These are phyloP conservation scores for Phymastichus coffea DNA, from an alignment of 1,140 invertebrate species.

Conservation along the genomic window DNA sequence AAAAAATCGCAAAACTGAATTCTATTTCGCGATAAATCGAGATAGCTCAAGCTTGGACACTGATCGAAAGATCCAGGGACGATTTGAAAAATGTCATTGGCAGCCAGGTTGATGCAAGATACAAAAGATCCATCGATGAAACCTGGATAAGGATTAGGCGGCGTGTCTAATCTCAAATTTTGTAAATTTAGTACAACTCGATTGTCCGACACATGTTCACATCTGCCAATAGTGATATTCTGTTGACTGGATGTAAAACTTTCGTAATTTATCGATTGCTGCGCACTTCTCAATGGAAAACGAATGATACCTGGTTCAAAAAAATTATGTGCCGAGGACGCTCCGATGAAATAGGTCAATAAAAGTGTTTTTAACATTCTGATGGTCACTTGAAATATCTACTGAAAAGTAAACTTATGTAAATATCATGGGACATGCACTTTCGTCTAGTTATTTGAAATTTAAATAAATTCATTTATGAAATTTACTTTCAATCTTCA, in stretches of 20 bases:
- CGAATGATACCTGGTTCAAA: conserved; percentile 10
- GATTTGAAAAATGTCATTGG: conserved; percentile 42
- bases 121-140: conserved; percentile 38
- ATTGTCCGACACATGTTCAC: conserved; percentile 34
- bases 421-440: too few species aligned
- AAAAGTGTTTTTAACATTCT: too few species aligned
- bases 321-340: background rate
- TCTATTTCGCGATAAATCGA: conserved; percentile 43
- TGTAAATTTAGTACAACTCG: conserved; percentile 38
- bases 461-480: too few species aligned
- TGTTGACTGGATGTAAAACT: background rate
- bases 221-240: conserved; percentile 39
- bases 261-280: conserved; percentile 28
- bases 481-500: too few species aligned
- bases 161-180: conserved; percentile 25
- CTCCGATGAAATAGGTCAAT: background rate
- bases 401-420: too few species aligned
- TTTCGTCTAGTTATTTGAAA: too few species aligned
- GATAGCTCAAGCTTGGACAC: conserved; percentile 36
- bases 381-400: too few species aligned
- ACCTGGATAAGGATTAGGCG: conserved; percentile 33
- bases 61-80: conserved; percentile 35
- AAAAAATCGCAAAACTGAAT: conserved; percentile 37
- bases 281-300: conserved; percentile 36
- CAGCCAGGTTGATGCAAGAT: conserved; percentile 37